A percentile compares a stretch with the other conserved stretches of the same genome.
Conservation (phyloP, 2,888 invertebrate genomes). For the Digitonthophagus gazella region DNA sequence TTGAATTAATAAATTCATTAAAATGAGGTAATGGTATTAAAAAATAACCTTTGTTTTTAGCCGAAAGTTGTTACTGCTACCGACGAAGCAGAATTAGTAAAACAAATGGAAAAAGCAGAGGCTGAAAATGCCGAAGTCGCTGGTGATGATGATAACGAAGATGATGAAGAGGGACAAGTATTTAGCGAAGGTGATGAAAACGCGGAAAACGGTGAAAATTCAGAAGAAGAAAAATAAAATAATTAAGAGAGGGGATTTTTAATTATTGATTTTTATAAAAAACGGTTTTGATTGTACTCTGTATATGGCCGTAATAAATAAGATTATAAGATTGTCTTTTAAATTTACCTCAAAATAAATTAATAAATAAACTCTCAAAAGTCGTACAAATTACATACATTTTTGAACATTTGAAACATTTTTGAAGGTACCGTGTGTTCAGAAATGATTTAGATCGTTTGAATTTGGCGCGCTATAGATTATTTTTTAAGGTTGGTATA, state of each 20-base stretch:
- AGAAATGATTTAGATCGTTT: too few relatives aligned
- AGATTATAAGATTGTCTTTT: neutral
- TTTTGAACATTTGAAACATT: too few relatives aligned
- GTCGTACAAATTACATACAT: too few relatives aligned
- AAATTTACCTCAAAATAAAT: neutral
- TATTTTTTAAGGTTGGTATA: too few relatives aligned
- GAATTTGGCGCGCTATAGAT: too few relatives aligned
- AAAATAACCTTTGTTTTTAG: slow-evolving; percentile 28
- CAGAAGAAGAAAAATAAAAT: slow-evolving; percentile 35
- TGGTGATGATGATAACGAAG: slow-evolving; percentile 84
- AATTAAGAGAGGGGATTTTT: neutral
- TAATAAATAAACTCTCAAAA: too few relatives aligned
- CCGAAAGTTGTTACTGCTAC: slow-evolving; percentile 98
- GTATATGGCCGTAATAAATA: neutral
- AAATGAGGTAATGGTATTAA: neutral
- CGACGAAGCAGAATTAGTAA: slow-evolving; percentile 93
- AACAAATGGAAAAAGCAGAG: slow-evolving; percentile 92
- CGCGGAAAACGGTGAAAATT: slow-evolving; percentile 44
- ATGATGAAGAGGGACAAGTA: slow-evolving; percentile 59
- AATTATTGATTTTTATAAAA: slow-evolving; percentile 9
- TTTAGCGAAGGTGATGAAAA: slow-evolving; percentile 51
- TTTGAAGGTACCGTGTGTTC: too few relatives aligned
- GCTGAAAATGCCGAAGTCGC: slow-evolving; percentile 92
- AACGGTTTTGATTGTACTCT: slow-evolving; percentile 5
- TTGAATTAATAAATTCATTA: too few relatives aligned